Conservation (phyloP, 2,888 invertebrate species). For the Orthosia cruda region DNA sequence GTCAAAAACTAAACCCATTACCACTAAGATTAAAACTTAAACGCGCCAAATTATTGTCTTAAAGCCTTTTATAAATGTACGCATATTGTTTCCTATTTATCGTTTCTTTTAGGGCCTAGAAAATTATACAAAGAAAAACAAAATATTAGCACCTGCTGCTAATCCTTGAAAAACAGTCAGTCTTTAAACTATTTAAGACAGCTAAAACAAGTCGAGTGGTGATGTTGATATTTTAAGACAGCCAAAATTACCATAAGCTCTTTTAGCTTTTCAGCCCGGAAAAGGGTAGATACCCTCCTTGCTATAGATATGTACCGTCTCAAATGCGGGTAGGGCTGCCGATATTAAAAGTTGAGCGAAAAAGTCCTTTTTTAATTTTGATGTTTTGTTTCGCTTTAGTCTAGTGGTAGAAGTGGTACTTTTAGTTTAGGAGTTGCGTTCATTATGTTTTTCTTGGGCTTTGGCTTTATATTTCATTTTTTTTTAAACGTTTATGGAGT, state of each 20-base stretch:
- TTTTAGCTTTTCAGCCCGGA: slow-evolving; percentile 57
- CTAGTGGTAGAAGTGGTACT: background rate
- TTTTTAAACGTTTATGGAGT: no score
- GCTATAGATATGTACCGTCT: slow-evolving; percentile 34
- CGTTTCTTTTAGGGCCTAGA: no score
- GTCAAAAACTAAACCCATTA: no score
- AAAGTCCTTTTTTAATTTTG: slow-evolving; percentile 1
- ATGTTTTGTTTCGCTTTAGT: background rate
- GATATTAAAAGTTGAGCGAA: slow-evolving; percentile 16
- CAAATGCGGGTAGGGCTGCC: slow-evolving; percentile 54
- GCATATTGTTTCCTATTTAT: no score
- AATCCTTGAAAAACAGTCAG: slow-evolving; percentile 6
- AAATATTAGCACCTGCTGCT: background rate
- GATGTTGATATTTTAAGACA: slow-evolving; percentile 63
- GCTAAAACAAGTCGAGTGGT: slow-evolving; percentile 41
- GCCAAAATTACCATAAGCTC: slow-evolving; percentile 64
- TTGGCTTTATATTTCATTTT: no score
- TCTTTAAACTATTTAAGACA: slow-evolving; percentile 47
- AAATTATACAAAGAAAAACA: background rate
- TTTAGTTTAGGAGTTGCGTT: background rate
- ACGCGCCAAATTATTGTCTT: background rate
- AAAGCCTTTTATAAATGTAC: no score
- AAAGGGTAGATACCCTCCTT: slow-evolving; percentile 41
- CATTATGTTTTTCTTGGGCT: background rate
- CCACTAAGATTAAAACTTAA: no score